phyloP scores from a whole-genome alignment of 2,888 invertebrate species.

The Dryadula phaetusa region DNA sequence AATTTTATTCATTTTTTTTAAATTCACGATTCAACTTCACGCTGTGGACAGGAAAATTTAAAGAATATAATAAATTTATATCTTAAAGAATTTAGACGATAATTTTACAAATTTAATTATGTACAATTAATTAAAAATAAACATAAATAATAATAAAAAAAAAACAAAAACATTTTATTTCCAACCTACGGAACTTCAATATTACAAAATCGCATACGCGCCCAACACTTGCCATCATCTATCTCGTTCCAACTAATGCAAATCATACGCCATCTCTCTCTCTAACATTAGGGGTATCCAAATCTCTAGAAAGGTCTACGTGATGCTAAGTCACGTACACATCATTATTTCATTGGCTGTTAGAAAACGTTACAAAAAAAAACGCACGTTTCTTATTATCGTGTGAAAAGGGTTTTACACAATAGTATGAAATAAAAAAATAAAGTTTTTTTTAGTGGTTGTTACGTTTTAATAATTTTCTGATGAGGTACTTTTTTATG shows the following conservation, averaged over 20 bases:
- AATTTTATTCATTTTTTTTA: too few relatives aligned
- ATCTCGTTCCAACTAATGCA: slow-evolving; percentile 25
- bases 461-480: too few relatives aligned
- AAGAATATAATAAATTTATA: too few relatives aligned
- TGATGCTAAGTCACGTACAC: slow-evolving; percentile 44
- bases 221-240: slow-evolving; percentile 23
- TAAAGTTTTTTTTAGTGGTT: too few relatives aligned
- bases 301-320: slow-evolving; percentile 36
- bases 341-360: not conserved
- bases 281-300: slow-evolving; percentile 20
- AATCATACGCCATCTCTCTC: slow-evolving; percentile 23
- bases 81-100: too few relatives aligned
- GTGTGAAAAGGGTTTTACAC: slow-evolving; percentile 1
- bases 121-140: too few relatives aligned
- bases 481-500: too few relatives aligned
- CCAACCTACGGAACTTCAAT: not conserved
- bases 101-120: too few relatives aligned
- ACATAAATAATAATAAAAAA: not conserved
- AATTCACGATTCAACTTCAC: too few relatives aligned
- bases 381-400: not conserved
- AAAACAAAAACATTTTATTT: not conserved
- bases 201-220: slow-evolving; percentile 21
- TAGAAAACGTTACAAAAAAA: not conserved
- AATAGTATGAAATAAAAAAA: not conserved
- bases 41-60: too few relatives aligned